Evolutionary conservation across 1,140 invertebrate genomes (phyloP).

Genomic region (Habropoda laboriosa): DNA sequence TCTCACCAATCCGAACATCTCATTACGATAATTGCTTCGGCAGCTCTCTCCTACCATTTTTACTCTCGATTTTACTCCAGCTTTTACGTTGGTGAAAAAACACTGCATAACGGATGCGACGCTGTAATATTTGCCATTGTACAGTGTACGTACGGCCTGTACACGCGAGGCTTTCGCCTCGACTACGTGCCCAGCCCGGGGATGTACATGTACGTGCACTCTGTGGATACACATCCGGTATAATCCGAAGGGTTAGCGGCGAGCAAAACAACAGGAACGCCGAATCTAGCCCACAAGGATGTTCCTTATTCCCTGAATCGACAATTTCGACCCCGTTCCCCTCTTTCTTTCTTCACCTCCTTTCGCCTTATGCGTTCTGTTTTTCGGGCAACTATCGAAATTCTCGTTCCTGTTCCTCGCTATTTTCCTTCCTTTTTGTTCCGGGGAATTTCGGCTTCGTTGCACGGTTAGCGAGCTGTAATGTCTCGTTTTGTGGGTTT

Average conservation of each 20-base stretch:
- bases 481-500: too few relatives aligned
- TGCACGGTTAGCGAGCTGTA: too few relatives aligned
- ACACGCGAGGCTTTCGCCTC: constrained; percentile 15
- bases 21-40: constrained; percentile 73
- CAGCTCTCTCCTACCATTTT: constrained; percentile 23
- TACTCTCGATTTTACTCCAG: too few relatives aligned
- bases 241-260: constrained; percentile 43
- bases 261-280: constrained; percentile 49
- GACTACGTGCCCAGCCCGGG: constrained; percentile 30
- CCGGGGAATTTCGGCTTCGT: too few relatives aligned
- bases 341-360: background rate
- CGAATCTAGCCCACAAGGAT: background rate
- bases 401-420: too few relatives aligned
- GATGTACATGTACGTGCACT: constrained; percentile 18
- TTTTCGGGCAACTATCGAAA: too few relatives aligned
- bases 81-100: constrained; percentile 1
- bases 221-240: constrained; percentile 51
- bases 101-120: constrained; percentile 13
- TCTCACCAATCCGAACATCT: constrained; percentile 34
- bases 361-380: background rate
- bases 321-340: constrained; percentile 9
- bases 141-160: constrained; percentile 6
- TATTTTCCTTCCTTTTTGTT: too few relatives aligned
- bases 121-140: constrained; percentile 44
- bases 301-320: constrained; percentile 27